Base-by-base conservation (phyloP, 1,140 invertebrate species). In the Zaprionus camerounensis region DNA sequence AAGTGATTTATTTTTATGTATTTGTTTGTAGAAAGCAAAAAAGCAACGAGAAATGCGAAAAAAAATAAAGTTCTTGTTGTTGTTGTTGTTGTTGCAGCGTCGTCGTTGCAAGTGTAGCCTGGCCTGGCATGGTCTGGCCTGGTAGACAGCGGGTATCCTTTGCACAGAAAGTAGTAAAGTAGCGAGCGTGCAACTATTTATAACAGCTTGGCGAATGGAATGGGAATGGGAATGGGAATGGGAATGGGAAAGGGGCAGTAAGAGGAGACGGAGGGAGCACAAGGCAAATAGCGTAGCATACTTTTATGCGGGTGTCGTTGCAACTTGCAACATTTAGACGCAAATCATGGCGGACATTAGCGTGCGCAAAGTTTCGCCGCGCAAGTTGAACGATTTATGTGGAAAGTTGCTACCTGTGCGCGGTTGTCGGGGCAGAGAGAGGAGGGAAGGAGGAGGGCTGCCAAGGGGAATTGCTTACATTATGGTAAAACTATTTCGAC, bases 1-100 rank as follows among this genome's bases (percentile, higher is more conserved):
- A 90, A 90, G 85, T 90, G 85, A 90, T 90, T 90, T 90, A 90
- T 90, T 90, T 90, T 90, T 90, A 90, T 90, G 85, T 90, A 90
- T 90, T 90, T 91, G 86, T 85, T 90, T 77, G 86, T 70, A 76
- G 85, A 85, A 71, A 56, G 76, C 57, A 85, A 73, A 78, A 73
- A 77, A 63, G 41, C 67, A 81, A 74, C 72, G 81, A 56, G 64
- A 80, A 88, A 88, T 88, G 75, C 81, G 85, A 81, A 81, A 88
- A 82, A 88, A 88, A 85, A 76, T 79, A 81, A 87, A 81, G 82
- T 82, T 83, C 67, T 78, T 73, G 56, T 73, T 82, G 66, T 86
- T 82, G 66, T 76, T 77, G 63, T 74, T 26, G 49, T 20, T 67
- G 62, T 28, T 0, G 6, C 28, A 31, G 7, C 28, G 28, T 76